Percentiles rank a stretch among this genome's conserved stretches.
Conservation (phyloP, 2,113 vertebrate genomes). For the Bombycilla garrulus region DNA sequence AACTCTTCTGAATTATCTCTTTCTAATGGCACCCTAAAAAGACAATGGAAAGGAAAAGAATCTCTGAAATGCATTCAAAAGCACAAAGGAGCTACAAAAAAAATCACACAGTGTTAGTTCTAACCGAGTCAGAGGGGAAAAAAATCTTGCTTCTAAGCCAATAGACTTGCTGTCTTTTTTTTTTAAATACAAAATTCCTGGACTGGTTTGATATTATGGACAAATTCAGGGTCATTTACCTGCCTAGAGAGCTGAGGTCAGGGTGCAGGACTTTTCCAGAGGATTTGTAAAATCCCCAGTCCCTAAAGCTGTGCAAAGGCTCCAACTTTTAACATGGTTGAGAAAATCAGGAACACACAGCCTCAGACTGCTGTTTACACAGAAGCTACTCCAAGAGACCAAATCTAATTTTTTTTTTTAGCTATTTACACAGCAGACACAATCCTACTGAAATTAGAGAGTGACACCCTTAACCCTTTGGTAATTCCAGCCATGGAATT, state of each 20-base stretch:
- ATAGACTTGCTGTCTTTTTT: not conserved
- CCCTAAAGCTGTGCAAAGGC: not conserved
- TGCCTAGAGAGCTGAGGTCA: not conserved
- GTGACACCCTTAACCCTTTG: not conserved
- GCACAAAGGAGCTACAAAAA: slow-evolving; percentile 10
- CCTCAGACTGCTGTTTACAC: not conserved
- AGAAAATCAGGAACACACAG: not conserved
- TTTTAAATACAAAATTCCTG: not conserved
- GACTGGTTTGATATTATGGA: not conserved
- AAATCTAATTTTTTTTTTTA: not conserved
- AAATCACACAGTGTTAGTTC: not conserved
- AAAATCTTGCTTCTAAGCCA: not conserved
- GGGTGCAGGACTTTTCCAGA: not conserved
- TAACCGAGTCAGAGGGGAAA: not conserved
- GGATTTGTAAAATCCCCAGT: not conserved
- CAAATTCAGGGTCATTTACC: not conserved
- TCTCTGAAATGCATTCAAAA: slow-evolving; percentile 39
- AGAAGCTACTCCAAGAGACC: not conserved
- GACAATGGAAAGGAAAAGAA: slow-evolving; percentile 22
- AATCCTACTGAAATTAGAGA: not conserved
- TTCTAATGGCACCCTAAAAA: slow-evolving; percentile 91
- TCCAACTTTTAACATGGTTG: not conserved
- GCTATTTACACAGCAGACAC: not conserved
- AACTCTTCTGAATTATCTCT: slow-evolving; percentile 97
- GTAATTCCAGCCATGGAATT: not conserved